A percentile compares a stretch with the other conserved stretches of the same genome.
Evolutionary conservation across 2,797 vertebrate species (phyloP).

Genomic region (Ibycter americanus): DNA sequence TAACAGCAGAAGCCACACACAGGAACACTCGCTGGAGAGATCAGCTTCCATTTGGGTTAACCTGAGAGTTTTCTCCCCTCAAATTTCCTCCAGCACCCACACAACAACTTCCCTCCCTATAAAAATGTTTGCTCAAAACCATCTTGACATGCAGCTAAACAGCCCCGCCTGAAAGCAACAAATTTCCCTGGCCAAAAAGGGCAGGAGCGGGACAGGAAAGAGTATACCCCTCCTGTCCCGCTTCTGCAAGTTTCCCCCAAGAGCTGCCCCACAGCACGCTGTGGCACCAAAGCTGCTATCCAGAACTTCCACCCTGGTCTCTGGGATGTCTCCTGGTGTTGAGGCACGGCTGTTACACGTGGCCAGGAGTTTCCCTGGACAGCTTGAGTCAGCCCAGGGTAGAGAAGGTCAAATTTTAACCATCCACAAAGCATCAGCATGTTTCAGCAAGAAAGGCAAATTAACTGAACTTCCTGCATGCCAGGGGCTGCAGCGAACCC

Average conservation of each 20-base stretch:
- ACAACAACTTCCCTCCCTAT: neutral
- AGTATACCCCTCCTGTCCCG: accelerated
- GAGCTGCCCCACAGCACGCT: neutral
- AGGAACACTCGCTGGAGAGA: neutral
- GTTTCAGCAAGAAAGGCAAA: neutral
- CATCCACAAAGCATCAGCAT: neutral
- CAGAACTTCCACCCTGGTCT: neutral
- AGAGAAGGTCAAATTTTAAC: neutral
- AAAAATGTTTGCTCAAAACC: conserved; percentile 7
- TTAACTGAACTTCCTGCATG: neutral
- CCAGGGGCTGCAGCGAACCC: neutral
- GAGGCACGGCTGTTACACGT: accelerated
- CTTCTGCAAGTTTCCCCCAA: neutral
- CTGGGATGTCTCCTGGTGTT: neutral
- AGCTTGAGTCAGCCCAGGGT: neutral
- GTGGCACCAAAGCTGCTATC: neutral
- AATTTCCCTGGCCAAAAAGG: neutral
- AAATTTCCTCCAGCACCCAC: neutral
- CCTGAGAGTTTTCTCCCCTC: neutral
- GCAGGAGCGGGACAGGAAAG: neutral
- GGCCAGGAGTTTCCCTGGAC: neutral
- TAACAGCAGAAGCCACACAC: neutral
- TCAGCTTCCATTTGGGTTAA: conserved; percentile 40
- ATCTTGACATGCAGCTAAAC: neutral
- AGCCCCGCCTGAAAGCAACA: neutral